Base-by-base conservation (phyloP, 2,888 invertebrate genomes). In the Morinoia aosen region DNA sequence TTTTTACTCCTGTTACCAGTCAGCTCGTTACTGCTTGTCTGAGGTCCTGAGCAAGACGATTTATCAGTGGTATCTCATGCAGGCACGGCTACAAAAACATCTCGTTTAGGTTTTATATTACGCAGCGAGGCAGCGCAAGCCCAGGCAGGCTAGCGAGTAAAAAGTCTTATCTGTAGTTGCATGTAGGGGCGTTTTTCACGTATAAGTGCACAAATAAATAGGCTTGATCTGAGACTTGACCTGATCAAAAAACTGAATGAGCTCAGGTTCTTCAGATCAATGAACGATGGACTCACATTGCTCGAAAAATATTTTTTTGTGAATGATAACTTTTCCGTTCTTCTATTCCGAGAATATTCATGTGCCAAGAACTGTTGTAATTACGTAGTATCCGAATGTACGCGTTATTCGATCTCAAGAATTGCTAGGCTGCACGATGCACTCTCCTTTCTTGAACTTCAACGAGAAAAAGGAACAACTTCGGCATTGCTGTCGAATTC, bases 401-500 rank as follows among this genome's bases (percentile, higher is more conserved):
- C 76, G 33, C 33, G 76, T 33, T 33, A 76, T 76, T 76, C 33
- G 76, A 33, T 76, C 76, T 14, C 33, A 76, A 33, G 33, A 76
- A 76, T 76, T 76, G 19, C 25, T 33, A 33, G 76, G 8, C 76
- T 76, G 76, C 33, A 76, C 76, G 19, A 33, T 33, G 76, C 10
- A 1, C 33, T 33, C 76, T 76, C 76, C 33, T 10, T 76, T 33
- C 76, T 76, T 48, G 19, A 12, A 93, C 58, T 57, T 25, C 25
- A 57, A 33, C 56, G 19, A 57, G 93, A 93, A 93, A 93, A 93
- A 57, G 58, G 57, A 39, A 93, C 93, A 56, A 93, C 93, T 57
- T 93, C n/a, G n/a, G 57, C 4, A 93, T 10, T 56, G 58, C 57
- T 93, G 57, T 93, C 56, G 93, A 57, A 57, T 93, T 93, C 93